These are phyloP conservation scores for Corynorhinus townsendii DNA, from an alignment of 2,113 vertebrate species.

Conservation along the genomic window DNA sequence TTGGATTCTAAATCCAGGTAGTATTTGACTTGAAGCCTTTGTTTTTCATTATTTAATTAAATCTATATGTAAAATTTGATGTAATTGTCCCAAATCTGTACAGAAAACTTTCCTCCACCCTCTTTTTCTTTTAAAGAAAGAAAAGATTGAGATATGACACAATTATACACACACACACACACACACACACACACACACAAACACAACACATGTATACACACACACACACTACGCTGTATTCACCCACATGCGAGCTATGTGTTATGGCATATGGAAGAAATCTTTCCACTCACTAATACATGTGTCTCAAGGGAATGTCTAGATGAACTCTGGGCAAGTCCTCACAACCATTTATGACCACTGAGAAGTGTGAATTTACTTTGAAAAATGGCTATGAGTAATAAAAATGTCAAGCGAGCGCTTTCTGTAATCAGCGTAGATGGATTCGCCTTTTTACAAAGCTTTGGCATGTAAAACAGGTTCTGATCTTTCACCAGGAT, in stretches of 20 bases:
- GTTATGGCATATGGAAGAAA: slow-evolving; percentile 1
- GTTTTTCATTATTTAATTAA: not conserved
- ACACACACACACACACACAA: not conserved
- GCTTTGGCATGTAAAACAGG: slow-evolving; percentile 34
- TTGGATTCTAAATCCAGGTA: not conserved
- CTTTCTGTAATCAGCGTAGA: slow-evolving; percentile 41
- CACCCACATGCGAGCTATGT: not conserved
- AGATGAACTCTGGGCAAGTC: slow-evolving; percentile 45
- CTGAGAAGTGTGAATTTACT: slow-evolving; percentile 58
- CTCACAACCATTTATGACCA: slow-evolving; percentile 57
- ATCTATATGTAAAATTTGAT: not conserved
- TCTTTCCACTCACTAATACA: slow-evolving; percentile 7
- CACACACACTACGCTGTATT: not conserved
- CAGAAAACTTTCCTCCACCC: not conserved
- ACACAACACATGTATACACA: not conserved
- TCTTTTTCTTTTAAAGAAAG: not conserved
- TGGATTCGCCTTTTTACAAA: slow-evolving; percentile 53
- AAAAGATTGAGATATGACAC: not conserved
- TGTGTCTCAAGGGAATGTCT: slow-evolving; percentile 34
- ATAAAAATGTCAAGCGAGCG: slow-evolving; percentile 66
- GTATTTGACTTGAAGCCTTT: not conserved
- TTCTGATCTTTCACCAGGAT: slow-evolving; percentile 45
- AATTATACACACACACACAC: not conserved
- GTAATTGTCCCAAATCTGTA: not conserved
- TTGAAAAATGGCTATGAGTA: slow-evolving; percentile 63